phyloP scores from a whole-genome alignment of 2,113 vertebrate genomes.

The Acanthochromis polyacanthus region DNA sequence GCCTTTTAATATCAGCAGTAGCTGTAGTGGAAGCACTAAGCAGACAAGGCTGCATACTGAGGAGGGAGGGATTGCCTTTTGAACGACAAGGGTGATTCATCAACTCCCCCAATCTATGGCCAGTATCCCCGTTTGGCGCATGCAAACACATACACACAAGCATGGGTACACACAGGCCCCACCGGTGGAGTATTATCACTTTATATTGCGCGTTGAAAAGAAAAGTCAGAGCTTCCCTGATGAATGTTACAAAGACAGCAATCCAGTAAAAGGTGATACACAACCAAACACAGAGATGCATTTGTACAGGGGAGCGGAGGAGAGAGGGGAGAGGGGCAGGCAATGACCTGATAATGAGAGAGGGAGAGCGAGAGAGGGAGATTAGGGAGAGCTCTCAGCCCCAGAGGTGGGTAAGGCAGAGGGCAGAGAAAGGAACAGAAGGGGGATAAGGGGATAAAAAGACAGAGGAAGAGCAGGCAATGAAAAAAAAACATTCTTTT shows the following conservation, averaged over 20 bases:
- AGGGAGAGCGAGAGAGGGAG: slow-evolving; percentile 27
- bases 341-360: slow-evolving; percentile 74
- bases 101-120: slow-evolving; percentile 83
- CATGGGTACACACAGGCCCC: slow-evolving; percentile 32
- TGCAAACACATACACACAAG: slow-evolving; percentile 27
- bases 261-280: slow-evolving; percentile 80
- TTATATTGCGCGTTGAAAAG: slow-evolving; percentile 74
- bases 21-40: slow-evolving; percentile 79
- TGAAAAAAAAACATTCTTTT: slow-evolving; percentile 71
- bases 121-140: slow-evolving; percentile 65
- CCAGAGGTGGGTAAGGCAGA: slow-evolving; percentile 81
- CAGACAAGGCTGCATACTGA: slow-evolving; percentile 86
- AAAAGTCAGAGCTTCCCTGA: slow-evolving; percentile 74
- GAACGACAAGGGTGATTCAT: slow-evolving; percentile 83
- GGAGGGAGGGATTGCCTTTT: slow-evolving; percentile 86
- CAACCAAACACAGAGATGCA: slow-evolving; percentile 81
- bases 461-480: slow-evolving; percentile 69
- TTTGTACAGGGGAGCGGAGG: slow-evolving; percentile 51
- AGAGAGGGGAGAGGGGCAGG: neutral
- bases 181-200: slow-evolving; percentile 79
- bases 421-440: slow-evolving; percentile 75
- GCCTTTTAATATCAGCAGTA: slow-evolving; percentile 86
- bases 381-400: slow-evolving; percentile 69
- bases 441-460: slow-evolving; percentile 79
- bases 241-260: slow-evolving; percentile 79